Base-by-base conservation (phyloP, 2,113 vertebrate genomes). In the Lepidiolamprologus cunningtoni region DNA sequence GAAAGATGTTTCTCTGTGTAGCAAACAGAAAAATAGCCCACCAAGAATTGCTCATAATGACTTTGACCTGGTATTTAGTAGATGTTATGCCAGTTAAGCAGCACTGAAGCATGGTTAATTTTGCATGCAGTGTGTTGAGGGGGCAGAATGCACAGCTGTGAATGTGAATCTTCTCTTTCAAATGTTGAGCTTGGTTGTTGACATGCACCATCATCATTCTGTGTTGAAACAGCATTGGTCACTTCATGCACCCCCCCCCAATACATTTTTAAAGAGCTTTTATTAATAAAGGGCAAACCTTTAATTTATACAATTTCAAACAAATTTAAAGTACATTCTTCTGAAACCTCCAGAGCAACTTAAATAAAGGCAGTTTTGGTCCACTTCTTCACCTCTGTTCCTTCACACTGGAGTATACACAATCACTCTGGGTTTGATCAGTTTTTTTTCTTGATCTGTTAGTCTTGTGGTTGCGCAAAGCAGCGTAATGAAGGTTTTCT, bases 331-430 rank as follows among this genome's bases (percentile, higher is more conserved):
- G 47, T 33, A 13, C 40, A 11, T 76, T 40, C 9, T 76, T 76
- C 40, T 76, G 2, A 45, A 76, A 76, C 2, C 1, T 76, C 14
- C 23, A 47, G 0, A 47, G 14, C 8, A 17, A 4, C 23, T 35
- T 45, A 11, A 47, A 47, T 19, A 33, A 52, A 47, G 14, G 1
- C 71, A 8, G 45, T 50, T 5, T 33, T 3, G 47, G 11, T 33
- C 16, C 26, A 53, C 0, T 50, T 14, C 7, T 53, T 16, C 2
- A 61, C 19, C 2, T 55, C 37, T 89, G 87, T 50, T 61, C 84
- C 55, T 40, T 88, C 17, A 92, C 76, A 9, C 83, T 3, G 2
- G 89, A 84, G 85, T 92, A 93, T 16, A 93, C 85, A 55, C 80
- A 90, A 2, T 89, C 89, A 23, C 2, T 68, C 4, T 1, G 1